These are phyloP conservation scores for Acridotheres tristis DNA, from an alignment of 2,797 vertebrate species.

Conservation along the genomic window DNA sequence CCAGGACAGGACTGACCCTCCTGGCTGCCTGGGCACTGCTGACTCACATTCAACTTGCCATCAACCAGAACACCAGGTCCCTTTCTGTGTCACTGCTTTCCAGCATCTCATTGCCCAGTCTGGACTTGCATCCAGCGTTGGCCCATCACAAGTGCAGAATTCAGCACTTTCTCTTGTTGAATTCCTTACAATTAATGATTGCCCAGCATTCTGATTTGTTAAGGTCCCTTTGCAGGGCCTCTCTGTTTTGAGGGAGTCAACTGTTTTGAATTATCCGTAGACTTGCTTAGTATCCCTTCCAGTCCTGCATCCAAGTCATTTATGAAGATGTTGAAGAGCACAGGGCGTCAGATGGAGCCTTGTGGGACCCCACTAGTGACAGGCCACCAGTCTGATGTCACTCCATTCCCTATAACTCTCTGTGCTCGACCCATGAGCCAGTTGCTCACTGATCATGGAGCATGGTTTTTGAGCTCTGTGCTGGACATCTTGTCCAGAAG, in stretches of 20 bases:
- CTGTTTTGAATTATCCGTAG: not conserved
- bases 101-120: not conserved
- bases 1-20: rapidly evolving
- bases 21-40: not conserved
- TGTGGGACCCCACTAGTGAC: not conserved
- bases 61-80: rapidly evolving
- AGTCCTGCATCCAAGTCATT: not conserved
- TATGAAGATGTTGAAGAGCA: not conserved
- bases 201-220: not conserved
- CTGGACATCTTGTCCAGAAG: not conserved
- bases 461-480: not conserved
- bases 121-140: not conserved
- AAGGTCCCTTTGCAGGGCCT: not conserved
- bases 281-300: not conserved
- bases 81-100: not conserved
- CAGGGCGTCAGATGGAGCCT: not conserved
- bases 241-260: not conserved
- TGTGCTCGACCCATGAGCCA: not conserved
- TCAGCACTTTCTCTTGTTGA: not conserved
- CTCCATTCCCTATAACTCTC: not conserved
- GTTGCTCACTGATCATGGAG: not conserved
- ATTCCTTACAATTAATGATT: rapidly evolving
- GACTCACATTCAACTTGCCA: not conserved
- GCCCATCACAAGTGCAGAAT: not conserved
- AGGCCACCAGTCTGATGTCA: not conserved